phyloP scores from a whole-genome alignment of 2,113 vertebrate genomes.

The Saguinus imperator region DNA sequence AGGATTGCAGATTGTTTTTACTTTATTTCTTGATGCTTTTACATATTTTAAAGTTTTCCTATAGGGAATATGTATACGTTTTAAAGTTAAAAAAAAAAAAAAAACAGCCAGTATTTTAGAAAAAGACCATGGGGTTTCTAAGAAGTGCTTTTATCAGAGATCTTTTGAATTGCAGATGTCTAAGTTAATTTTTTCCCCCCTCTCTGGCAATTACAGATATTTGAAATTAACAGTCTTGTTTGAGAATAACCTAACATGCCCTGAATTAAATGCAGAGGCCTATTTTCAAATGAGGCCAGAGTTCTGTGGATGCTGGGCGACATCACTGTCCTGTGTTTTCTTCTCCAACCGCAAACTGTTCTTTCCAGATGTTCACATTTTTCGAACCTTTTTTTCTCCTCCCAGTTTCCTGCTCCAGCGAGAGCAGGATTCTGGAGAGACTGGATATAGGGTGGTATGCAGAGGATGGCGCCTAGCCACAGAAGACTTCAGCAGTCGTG shows the following conservation, averaged over 20 bases:
- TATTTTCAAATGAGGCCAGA: conserved; percentile 71
- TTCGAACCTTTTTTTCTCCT: background rate
- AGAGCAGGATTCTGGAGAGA: background rate
- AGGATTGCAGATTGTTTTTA: background rate
- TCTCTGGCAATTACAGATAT: conserved; percentile 29
- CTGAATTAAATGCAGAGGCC: conserved; percentile 62
- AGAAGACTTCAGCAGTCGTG: background rate
- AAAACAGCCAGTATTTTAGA: conserved; percentile 19
- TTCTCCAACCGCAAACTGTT: background rate
- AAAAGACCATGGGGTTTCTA: conserved; percentile 11
- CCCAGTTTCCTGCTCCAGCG: background rate
- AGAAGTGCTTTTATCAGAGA: conserved; percentile 14
- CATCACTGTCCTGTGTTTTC: background rate
- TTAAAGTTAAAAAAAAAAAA: background rate
- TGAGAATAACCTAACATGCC: conserved; percentile 51
- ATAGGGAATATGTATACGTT: background rate
- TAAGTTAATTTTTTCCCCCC: background rate
- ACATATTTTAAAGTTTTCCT: background rate
- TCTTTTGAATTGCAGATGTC: background rate
- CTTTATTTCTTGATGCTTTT: conserved; percentile 31
- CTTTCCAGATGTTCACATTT: conserved; percentile 52
- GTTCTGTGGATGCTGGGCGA: conserved; percentile 35
- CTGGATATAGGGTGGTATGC: background rate
- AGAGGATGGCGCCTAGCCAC: background rate
- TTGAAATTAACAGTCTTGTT: conserved; percentile 58